Evolutionary conservation across 2,113 vertebrate genomes (phyloP), one percentile per base, ranked within the genome.

Genomic region (Tapirus terrestris): DNA sequence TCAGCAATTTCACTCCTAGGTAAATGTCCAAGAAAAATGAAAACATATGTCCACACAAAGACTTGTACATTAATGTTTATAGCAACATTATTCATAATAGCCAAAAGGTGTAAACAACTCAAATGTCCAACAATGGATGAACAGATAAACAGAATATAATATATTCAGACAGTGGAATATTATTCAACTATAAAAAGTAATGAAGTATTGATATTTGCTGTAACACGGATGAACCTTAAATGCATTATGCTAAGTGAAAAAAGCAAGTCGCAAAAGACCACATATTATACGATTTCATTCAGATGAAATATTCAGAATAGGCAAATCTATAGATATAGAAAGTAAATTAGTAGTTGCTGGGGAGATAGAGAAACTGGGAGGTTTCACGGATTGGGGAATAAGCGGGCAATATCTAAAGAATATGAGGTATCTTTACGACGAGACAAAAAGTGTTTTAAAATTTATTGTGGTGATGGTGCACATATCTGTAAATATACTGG

Each of bases 371-470:
- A 31, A 29, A 84, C 12, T 79, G 4, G 39, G 13, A 25, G 43
- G n/a, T 12, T 45, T 51, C 21, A 48, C 68, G 8, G 33, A 36
- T 11, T 67, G 20, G 18, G 27, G 25, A 58, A 23, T 58, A 51
- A 79, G 36, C 1, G 20, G 61, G 11, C 6, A 29, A 27, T 65
- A 51, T 10, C 10, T 65, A 73, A 73, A 86, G 9, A 12, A 67
- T 68, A 14, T 5, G 51, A 5, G 10, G 8, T 45, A 76, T 90
- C 61, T 58, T 77, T 79, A 21, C 75, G 63, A 92, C 61, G 58
- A 33, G 7, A 91, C 56, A 31, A 79, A 96, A 95, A 91, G 51
- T 89, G 12, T 85, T 94, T 45, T 91, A 61, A 97, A 76, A 63
- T 56, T 36, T n/a, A 53, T 31, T 95, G 23, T 82, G 85, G 3